Base-by-base conservation (phyloP, 1,140 invertebrate genomes). In the Drosophila equinoxialis region DNA sequence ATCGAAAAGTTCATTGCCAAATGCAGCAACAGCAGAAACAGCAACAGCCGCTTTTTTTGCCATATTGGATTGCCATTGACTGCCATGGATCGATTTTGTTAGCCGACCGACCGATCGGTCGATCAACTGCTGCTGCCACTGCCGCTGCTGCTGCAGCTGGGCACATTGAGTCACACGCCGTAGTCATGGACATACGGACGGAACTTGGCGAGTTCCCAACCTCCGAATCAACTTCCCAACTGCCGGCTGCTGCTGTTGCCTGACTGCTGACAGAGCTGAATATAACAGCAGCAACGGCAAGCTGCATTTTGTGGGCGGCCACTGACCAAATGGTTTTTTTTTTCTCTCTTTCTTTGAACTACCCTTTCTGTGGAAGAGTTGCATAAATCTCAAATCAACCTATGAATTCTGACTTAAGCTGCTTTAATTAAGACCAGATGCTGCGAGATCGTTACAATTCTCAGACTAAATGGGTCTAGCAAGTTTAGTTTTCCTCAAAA, bases 1-100 rank as follows among this genome's bases (percentile, higher is more conserved):
- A 70, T 70, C 80, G 68, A 89, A 89, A 89, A 89, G 84, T 89
- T 89, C 84, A 89, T 89, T 89, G 84, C 84, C 84, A 89, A 89
- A 87, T 89, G 80, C 70, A 86, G 60, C 72, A 71, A 60, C 61
- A 45, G 65, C 60, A 41, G 75, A 66, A 37, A 37, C 35, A 23
- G 23, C 23, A 26, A 30, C 10, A 39, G 37, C 65, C 63, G 73
- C 66, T 30, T 61, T 76, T 79, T 23, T 79, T 71, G 80, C 79
- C 75, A 71, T 73, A 74, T 77, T 71, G 14, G 30, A 23, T 30
- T 51, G 45, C 45, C 45, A 51, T 51, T 51, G 45, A 51, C 45
- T 51, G 45, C 45, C 45, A 51, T 48, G 39, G 45, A 68, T 63
- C 51, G 37, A 55, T 62, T 41, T 68, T 76, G 35, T 54, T 35